Conservation (phyloP, 2,888 invertebrate species). For the Andrena flavipes region DNA sequence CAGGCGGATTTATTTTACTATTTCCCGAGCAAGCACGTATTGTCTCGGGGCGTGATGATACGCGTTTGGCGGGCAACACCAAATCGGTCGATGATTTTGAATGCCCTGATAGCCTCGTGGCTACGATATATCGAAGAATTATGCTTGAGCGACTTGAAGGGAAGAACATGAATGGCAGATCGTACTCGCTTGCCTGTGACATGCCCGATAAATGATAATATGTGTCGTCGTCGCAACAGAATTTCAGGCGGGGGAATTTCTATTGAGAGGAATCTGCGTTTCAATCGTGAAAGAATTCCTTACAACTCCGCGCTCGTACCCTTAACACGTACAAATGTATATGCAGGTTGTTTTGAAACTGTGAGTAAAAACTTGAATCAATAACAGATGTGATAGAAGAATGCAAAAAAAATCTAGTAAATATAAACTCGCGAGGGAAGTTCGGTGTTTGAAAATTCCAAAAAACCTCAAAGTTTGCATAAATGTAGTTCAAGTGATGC, state of each 20-base stretch:
- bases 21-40: conserved; percentile 21
- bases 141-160: conserved; percentile 42
- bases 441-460: too few relatives aligned
- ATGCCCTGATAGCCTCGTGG: conserved; percentile 13
- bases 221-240: conserved; percentile 41
- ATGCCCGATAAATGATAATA: conserved; percentile 59
- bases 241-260: conserved; percentile 38
- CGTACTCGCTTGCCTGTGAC: conserved; percentile 33
- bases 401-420: too few relatives aligned
- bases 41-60: conserved; percentile 4
- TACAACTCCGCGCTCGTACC: not conserved
- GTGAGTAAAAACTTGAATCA: not conserved
- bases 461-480: too few relatives aligned
- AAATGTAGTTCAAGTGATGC: too few relatives aligned
- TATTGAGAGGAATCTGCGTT: conserved; percentile 4
- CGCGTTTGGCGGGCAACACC: conserved; percentile 15
- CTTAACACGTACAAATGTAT: not conserved
- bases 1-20: not conserved
- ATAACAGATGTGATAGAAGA: too few relatives aligned
- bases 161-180: conserved; percentile 46
- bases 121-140: conserved; percentile 51
- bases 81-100: conserved; percentile 36
- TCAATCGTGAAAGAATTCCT: not conserved
- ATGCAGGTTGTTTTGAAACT: not conserved
- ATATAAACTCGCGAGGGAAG: too few relatives aligned